A percentile compares a stretch with the other conserved stretches of the same genome.
phyloP scores from a whole-genome alignment of 2,797 vertebrate species.

The Bovichtus variegatus region DNA sequence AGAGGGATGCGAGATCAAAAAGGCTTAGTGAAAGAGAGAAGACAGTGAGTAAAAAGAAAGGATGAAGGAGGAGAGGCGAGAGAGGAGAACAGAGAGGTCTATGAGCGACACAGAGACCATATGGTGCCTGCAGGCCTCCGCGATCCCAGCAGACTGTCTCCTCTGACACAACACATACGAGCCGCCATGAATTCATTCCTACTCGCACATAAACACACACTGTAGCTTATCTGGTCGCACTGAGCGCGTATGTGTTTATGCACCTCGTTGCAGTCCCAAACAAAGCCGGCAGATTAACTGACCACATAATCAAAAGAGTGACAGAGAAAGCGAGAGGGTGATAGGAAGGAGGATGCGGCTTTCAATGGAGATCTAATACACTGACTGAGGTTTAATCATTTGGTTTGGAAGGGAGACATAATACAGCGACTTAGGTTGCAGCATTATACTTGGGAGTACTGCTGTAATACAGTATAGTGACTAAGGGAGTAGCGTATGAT shows the following conservation, averaged over 20 bases:
- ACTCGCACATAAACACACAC: slow-evolving; percentile 27
- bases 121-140: slow-evolving; percentile 66
- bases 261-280: slow-evolving; percentile 30
- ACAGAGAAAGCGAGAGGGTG: slow-evolving; percentile 28
- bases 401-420: slow-evolving; percentile 51
- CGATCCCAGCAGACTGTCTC: slow-evolving; percentile 63
- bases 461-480: slow-evolving; percentile 26
- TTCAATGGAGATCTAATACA: slow-evolving; percentile 31
- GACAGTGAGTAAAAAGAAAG: slow-evolving; percentile 36
- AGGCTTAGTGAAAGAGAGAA: slow-evolving; percentile 20
- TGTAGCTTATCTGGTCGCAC: slow-evolving; percentile 23
- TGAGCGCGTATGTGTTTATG: slow-evolving; percentile 41
- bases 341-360: slow-evolving; percentile 51
- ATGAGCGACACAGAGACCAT: slow-evolving; percentile 66
- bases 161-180: slow-evolving; percentile 42
- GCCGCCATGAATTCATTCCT: slow-evolving; percentile 18
- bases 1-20: slow-evolving; percentile 53
- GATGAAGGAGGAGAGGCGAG: slow-evolving; percentile 42
- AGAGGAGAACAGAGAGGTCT: slow-evolving; percentile 57
- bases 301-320: slow-evolving; percentile 52
- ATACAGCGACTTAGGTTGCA: slow-evolving; percentile 33
- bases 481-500: not conserved
- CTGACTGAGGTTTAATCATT: slow-evolving; percentile 35
- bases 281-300: slow-evolving; percentile 58
- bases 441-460: slow-evolving; percentile 32